Conservation (phyloP, 2,797 vertebrate species). For the Thunnus albacares region DNA sequence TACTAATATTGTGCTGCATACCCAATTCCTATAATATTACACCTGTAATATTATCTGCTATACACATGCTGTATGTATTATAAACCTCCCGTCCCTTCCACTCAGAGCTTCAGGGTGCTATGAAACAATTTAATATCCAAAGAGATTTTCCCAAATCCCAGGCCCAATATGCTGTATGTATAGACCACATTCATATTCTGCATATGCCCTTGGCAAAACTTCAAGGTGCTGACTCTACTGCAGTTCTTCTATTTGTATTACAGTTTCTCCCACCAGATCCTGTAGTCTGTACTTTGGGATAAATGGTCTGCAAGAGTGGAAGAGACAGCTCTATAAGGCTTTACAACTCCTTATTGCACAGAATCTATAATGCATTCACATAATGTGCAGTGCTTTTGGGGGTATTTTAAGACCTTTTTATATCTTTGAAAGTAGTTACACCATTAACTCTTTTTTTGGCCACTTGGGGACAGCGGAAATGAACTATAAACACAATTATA, state of each 20-base stretch:
- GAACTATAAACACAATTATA: too few species aligned
- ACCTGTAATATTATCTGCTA: slow-evolving; percentile 34
- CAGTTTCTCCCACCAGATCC: slow-evolving; percentile 13
- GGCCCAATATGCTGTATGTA: slow-evolving; percentile 53
- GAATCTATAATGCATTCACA: neutral
- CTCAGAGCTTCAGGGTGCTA: slow-evolving; percentile 32
- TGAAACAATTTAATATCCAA: slow-evolving; percentile 52
- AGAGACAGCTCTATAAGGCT: neutral
- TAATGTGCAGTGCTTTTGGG: neutral
- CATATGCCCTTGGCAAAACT: slow-evolving; percentile 45
- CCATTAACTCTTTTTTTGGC: too few species aligned
- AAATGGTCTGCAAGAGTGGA: neutral
- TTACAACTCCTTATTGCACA: neutral
- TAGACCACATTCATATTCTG: slow-evolving; percentile 40
- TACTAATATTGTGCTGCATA: slow-evolving; percentile 1
- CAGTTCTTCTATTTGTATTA: slow-evolving; percentile 21
- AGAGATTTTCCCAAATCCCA: slow-evolving; percentile 65
- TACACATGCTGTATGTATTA: slow-evolving; percentile 20
- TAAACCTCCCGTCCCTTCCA: slow-evolving; percentile 14
- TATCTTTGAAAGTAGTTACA: neutral
- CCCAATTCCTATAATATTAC: slow-evolving; percentile 7
- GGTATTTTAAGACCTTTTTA: neutral
- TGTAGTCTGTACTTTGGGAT: slow-evolving; percentile 6
- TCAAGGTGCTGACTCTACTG: slow-evolving; percentile 24
- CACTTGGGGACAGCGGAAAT: too few species aligned